Conservation (phyloP, 2,113 vertebrate species). For the Oreocharis arfaki region DNA sequence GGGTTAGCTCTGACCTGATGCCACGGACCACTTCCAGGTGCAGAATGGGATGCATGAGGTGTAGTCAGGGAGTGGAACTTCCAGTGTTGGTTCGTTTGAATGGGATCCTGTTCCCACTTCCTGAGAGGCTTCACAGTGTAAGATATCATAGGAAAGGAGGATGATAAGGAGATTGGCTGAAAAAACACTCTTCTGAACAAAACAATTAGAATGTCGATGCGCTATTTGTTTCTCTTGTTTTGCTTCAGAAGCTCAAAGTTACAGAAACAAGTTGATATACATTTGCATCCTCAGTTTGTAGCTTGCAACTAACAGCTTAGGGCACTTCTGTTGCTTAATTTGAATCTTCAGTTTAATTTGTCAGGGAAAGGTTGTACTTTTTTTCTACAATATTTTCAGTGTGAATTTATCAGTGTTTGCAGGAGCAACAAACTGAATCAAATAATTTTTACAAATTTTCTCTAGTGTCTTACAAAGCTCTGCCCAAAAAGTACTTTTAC, state of each 20-base stretch:
- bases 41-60: neutral
- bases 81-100: neutral
- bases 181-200: neutral
- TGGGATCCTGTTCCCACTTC: accelerated
- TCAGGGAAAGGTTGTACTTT: neutral
- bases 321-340: neutral
- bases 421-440: neutral
- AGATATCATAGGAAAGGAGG: neutral
- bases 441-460: neutral
- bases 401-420: neutral
- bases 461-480: neutral
- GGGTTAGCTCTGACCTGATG: neutral
- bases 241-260: neutral
- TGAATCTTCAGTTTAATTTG: neutral
- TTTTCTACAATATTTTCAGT: neutral
- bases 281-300: neutral
- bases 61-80: neutral
- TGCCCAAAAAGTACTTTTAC: neutral
- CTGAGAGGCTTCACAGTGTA: neutral
- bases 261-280: neutral
- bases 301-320: neutral
- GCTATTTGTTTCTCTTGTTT: neutral
- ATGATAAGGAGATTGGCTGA: neutral
- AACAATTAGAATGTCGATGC: neutral
- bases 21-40: accelerated